These are phyloP conservation scores for Platerodrilus igneus DNA, from an alignment of 2,888 invertebrate genomes.

Conservation along the genomic window DNA sequence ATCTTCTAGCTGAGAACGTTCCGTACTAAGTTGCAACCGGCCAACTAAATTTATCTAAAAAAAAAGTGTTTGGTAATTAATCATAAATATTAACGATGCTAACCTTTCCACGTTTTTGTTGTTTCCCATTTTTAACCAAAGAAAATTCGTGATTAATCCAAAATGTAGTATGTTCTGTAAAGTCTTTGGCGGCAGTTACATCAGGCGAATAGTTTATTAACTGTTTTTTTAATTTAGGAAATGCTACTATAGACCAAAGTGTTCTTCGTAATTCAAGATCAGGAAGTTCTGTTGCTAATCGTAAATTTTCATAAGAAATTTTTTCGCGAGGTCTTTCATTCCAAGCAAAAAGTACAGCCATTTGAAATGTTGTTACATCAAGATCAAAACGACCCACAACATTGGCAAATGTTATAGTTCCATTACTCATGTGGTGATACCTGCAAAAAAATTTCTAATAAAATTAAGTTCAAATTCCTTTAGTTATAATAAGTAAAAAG, in stretches of 20 bases:
- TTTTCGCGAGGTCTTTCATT: constrained; percentile 91
- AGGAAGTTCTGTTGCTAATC: constrained; percentile 93
- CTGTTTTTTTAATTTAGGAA: constrained; percentile 94
- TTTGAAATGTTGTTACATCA: constrained; percentile 99
- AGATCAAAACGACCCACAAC: constrained; percentile 91
- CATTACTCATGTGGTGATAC: constrained; percentile 98
- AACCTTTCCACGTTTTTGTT: constrained; percentile 88
- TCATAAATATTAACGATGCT: neutral
- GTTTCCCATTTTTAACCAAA: constrained; percentile 88
- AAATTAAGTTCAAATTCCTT: neutral
- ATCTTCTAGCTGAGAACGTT: constrained; percentile 93
- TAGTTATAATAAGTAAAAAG: too few relatives aligned
- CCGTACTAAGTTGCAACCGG: constrained; percentile 89
- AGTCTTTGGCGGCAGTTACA: constrained; percentile 88
- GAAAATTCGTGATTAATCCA: constrained; percentile 98
- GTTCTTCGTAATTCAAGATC: constrained; percentile 93
- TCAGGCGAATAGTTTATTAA: constrained; percentile 76
- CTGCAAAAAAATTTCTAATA: constrained; percentile 36
- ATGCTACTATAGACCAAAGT: constrained; percentile 91
- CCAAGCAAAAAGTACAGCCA: constrained; percentile 99
- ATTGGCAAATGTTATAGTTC: constrained; percentile 93
- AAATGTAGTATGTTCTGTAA: constrained; percentile 86
- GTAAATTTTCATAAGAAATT: constrained; percentile 93
- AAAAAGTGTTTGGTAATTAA: constrained; percentile 12
- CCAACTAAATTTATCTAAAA: constrained; percentile 85